Conservation (phyloP, 2,888 invertebrate species). For the Argyresthia albistria region DNA sequence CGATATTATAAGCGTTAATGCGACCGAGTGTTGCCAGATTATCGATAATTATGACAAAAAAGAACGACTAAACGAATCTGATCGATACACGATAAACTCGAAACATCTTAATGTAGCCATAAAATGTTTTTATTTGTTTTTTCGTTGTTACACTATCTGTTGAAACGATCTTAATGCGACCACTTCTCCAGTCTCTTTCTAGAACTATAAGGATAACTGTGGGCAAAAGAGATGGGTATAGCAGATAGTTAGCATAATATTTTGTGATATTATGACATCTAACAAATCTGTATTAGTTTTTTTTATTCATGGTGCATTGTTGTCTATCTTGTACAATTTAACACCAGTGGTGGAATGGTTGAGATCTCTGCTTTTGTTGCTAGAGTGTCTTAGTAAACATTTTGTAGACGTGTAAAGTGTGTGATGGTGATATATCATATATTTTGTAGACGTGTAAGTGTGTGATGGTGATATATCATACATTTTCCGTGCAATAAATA, state of each 20-base stretch:
- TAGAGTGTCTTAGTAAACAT: no score
- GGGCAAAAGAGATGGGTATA: not conserved
- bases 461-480: no score
- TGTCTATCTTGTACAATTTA: no score
- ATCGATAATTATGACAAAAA: constrained; percentile 68
- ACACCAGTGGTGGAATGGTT: no score
- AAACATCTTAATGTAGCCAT: constrained; percentile 63
- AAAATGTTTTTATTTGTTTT: constrained; percentile 68
- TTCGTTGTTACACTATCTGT: constrained; percentile 37
- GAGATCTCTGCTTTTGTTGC: no score
- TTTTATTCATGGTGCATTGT: not conserved
- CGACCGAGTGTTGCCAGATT: constrained; percentile 65
- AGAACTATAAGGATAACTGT: not conserved
- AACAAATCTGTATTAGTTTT: not conserved
- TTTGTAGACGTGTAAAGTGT: no score
- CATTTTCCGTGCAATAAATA: no score
- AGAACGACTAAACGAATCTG: constrained; percentile 28
- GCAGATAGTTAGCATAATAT: constrained; percentile 1
- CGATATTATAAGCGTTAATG: constrained; percentile 55
- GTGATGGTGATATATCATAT: no score
- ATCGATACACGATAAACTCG: constrained; percentile 58
- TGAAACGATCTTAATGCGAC: constrained; percentile 46
- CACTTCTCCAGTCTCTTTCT: constrained; percentile 27
- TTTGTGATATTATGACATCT: constrained; percentile 1
- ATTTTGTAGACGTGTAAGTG: no score